Evolutionary conservation across 1,140 invertebrate genomes (phyloP), one percentile per base, ranked within the genome.

Genomic region (Coelopa frigida): DNA sequence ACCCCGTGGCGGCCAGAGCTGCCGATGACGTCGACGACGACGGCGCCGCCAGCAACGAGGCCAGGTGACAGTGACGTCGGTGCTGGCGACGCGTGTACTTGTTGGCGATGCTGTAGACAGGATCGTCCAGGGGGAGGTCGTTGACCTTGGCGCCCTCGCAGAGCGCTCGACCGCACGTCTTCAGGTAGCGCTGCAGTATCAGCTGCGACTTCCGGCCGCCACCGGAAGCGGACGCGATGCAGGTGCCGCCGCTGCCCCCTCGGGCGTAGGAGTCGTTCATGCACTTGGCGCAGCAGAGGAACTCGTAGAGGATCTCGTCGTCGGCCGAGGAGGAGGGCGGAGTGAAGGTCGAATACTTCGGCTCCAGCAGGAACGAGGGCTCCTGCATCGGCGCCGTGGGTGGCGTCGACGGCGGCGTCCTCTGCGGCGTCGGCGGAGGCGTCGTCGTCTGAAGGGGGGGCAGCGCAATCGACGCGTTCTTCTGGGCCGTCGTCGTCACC

Each of bases 221-320:
- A 27, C 17, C 50, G 51, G 31, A 53, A 6, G 46, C 23, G 14
- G 3, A 12, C 11, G 17, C n/a, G 17, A 4, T 2, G 5, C 11
- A 14, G 4, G 23, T 39, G 12, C 8, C 15, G 6, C 36, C 38
- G 14, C 21, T 31, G 23, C 40, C 42, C 10, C 32, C 20, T 15
- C 20, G 44, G 12, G 49, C 36, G n/a, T 54, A 57, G 26, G 56
- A 54, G 37, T 65, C 66, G 50, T 68, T 68, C 55, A 68, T 62
- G 41, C 67, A 70, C 51, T 64, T 69, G 39, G 66, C 67, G 50
- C 67, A 70, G 48, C 67, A 70, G 10, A 70, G 40, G 43, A 70
- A 68, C 51, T 70, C 67, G 44, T 70, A 70, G 17, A 70, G 49
- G 36, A 68, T 53, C 27, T 69, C 67, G 20, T 54, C 52, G 3